Conservation (phyloP, 2,113 vertebrate species). For the Entelurus aequoreus region DNA sequence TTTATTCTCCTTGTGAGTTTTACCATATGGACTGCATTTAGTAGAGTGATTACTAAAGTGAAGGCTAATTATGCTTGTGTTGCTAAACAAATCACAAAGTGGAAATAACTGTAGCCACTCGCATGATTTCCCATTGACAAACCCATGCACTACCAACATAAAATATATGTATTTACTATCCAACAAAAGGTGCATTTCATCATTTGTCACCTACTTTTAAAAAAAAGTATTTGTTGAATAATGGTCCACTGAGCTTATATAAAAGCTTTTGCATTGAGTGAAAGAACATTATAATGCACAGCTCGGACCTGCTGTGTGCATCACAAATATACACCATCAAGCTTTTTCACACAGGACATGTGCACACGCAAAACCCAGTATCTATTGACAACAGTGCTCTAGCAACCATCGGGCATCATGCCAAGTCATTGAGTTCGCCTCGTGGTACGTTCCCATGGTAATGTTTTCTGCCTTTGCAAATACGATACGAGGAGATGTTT, state of each 20-base stretch:
- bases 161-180: not conserved
- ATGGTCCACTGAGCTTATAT: constrained; percentile 18
- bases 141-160: not conserved
- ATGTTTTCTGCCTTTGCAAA: constrained; percentile 73
- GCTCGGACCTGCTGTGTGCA: not conserved
- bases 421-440: constrained; percentile 72
- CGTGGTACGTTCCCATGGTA: constrained; percentile 73
- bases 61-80: constrained; percentile 1
- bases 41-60: no score
- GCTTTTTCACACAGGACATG: constrained; percentile 18
- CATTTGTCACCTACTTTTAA: constrained; percentile 13
- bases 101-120: constrained; percentile 18
- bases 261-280: constrained; percentile 17
- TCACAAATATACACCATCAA: not conserved
- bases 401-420: constrained; percentile 75
- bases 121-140: constrained; percentile 9
- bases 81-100: constrained; percentile 33
- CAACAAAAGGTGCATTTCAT: constrained; percentile 14
- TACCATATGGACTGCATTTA: no score
- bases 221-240: constrained; percentile 14
- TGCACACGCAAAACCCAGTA: constrained; percentile 55
- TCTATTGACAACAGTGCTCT: constrained; percentile 71
- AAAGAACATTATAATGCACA: constrained; percentile 15
- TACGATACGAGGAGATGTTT: constrained; percentile 56
- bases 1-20: no score